Evolutionary conservation across 2,113 vertebrate species (phyloP), one percentile per base, ranked within the genome.

Genomic region (Motacilla tschutschensis): DNA sequence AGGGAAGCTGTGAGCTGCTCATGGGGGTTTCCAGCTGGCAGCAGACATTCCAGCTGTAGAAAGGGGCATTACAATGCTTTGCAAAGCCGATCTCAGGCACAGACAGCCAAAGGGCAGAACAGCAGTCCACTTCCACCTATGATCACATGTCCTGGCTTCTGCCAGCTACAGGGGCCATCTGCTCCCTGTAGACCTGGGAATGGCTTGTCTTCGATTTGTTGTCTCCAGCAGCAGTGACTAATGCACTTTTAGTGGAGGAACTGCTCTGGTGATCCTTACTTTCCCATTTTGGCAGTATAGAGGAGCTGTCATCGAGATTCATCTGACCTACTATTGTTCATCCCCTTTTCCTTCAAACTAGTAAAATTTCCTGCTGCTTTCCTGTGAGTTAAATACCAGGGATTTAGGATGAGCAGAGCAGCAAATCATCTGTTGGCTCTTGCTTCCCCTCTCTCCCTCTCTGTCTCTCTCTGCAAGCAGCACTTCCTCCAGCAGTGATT

Each of bases 331-430:
- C 60, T 79, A 66, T 90, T 70, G 36, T 70, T 79, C 66, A 55
- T 31, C 12, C 46, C 14, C 28, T 58, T 63, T 71, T 36, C 51
- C 60, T 87, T 77, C 35, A 70, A 81, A 85, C 72, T 19, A 80
- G 48, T 63, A 87, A 58, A 64, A 74, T 87, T 93, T 91, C 82
- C 82, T 94, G 90, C 81, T 89, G 79, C 58, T 93, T 93, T 94
- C 81, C 87, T 88, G 78, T 84, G 60, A 83, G 84, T 83, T 85
- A 93, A 94, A 79, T 91, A 92, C 79, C 69, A 83, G 58, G 72
- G 93, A 90, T 94, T 95, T 91, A 89, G 72, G 87, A 91, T 89
- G 94, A 94, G 87, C 87, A 92, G 50, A 90, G 82, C 84, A 89
- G 87, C 92, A 95, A 93, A 94, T 95, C 87, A 93, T 91, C 89